phyloP scores from a whole-genome alignment of 2,888 invertebrate genomes.

The Xestobium rufovillosum region DNA sequence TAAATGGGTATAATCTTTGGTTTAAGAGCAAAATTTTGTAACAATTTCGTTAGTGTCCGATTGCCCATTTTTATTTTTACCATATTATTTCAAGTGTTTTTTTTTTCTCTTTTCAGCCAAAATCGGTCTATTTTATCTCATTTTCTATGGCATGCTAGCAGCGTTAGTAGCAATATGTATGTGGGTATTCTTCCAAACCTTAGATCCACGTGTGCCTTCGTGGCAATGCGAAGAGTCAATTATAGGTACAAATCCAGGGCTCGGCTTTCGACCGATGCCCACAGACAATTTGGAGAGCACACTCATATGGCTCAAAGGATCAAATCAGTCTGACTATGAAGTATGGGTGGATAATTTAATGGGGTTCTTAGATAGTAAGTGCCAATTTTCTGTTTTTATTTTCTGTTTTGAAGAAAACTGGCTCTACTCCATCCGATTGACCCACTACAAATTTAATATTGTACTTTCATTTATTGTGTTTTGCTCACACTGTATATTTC shows the following conservation, averaged over 20 bases:
- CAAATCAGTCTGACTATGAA: constrained; percentile 58
- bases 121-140: constrained; percentile 80
- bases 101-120: constrained; percentile 69
- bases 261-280: constrained; percentile 86
- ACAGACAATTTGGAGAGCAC: constrained; percentile 78
- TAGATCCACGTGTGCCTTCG: constrained; percentile 72
- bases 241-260: constrained; percentile 86
- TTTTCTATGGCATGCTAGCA: constrained; percentile 79
- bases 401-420: too few species aligned
- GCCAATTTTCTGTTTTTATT: too few species aligned
- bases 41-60: too few species aligned
- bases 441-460: constrained; percentile 61
- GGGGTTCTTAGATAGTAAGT: constrained; percentile 69
- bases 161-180: constrained; percentile 84
- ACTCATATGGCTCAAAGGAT: constrained; percentile 82
- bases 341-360: constrained; percentile 70
- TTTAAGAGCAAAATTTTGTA: too few species aligned
- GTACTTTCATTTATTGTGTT: too few species aligned
- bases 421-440: constrained; percentile 55
- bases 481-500: too few species aligned
- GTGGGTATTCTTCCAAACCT: constrained; percentile 78
- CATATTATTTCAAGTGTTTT: too few species aligned
- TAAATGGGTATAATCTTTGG: too few species aligned
- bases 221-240: constrained; percentile 74
- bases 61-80: too few species aligned